Percentiles rank a stretch among this genome's conserved stretches.
These are phyloP conservation scores for Rhizomys pruinosus DNA, from an alignment of 2,113 vertebrate genomes.

Conservation along the genomic window DNA sequence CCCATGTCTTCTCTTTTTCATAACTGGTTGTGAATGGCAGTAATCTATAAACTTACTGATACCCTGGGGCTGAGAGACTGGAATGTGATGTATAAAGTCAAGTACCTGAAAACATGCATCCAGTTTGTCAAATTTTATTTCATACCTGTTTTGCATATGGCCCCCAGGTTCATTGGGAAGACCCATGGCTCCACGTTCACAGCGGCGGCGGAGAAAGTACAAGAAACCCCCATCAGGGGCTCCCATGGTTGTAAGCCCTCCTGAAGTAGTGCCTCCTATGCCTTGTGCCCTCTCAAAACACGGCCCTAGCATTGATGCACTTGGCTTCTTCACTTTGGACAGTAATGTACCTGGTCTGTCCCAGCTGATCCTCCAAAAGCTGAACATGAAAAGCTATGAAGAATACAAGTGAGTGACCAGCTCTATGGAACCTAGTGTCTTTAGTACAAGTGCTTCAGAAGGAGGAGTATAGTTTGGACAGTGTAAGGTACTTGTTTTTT, in stretches of 20 bases:
- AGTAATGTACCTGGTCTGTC: constrained; percentile 94
- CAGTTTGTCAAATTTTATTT: constrained; percentile 54
- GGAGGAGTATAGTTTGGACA: not conserved
- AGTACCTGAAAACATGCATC: constrained; percentile 3
- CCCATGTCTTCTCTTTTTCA: constrained; percentile 42
- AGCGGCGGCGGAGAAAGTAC: constrained; percentile 51
- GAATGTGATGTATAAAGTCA: constrained; percentile 54
- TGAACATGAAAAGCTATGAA: constrained; percentile 95
- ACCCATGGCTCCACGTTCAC: constrained; percentile 72
- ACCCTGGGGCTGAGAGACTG: constrained; percentile 18
- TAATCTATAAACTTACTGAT: constrained; percentile 53
- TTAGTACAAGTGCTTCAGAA: constrained; percentile 28
- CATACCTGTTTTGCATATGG: constrained; percentile 21
- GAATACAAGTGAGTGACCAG: constrained; percentile 93
- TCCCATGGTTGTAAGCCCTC: not conserved
- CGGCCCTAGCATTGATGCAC: constrained; percentile 90
- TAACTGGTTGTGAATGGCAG: constrained; percentile 2
- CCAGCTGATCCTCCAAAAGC: constrained; percentile 93
- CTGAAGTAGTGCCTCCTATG: constrained; percentile 22
- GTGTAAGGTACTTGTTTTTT: not conserved
- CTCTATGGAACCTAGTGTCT: constrained; percentile 20
- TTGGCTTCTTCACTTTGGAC: constrained; percentile 94
- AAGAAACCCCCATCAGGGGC: constrained; percentile 60
- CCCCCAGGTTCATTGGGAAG: not conserved
- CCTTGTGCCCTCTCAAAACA: constrained; percentile 58